These are phyloP conservation scores for Zaprionus camerounensis DNA, from an alignment of 1,140 invertebrate genomes.

Conservation along the genomic window DNA sequence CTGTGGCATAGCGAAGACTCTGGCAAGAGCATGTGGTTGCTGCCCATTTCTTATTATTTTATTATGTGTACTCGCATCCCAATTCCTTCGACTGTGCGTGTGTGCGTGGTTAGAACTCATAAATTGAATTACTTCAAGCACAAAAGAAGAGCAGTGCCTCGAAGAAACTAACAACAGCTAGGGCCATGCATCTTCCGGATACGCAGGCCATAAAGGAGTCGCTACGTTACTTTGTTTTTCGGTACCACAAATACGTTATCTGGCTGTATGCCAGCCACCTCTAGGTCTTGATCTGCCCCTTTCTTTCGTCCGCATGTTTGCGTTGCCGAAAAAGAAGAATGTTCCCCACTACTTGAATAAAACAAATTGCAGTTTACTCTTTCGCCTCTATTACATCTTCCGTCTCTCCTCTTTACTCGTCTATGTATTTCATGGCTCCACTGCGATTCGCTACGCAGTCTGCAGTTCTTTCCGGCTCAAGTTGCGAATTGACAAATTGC, in stretches of 20 bases:
- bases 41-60: conserved; percentile 21
- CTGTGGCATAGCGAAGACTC: conserved; percentile 5
- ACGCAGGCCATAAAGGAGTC: not conserved
- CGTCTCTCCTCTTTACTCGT: conserved; percentile 1
- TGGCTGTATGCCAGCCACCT: not conserved
- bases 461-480: not conserved
- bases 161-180: conserved; percentile 55
- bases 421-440: not conserved
- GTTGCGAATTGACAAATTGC: conserved; percentile 15
- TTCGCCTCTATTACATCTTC: conserved; percentile 70
- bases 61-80: conserved; percentile 36
- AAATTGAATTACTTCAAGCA: conserved; percentile 74
- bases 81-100: conserved; percentile 13
- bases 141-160: conserved; percentile 44
- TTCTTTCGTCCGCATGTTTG: conserved; percentile 26
- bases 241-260: not conserved
- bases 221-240: not conserved
- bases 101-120: conserved; percentile 33
- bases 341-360: conserved; percentile 40
- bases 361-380: conserved; percentile 55
- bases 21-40: conserved; percentile 28
- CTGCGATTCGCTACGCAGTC: not conserved
- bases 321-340: conserved; percentile 36
- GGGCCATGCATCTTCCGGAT: conserved; percentile 50
- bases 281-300: not conserved